phyloP scores from a whole-genome alignment of 2,888 invertebrate species.

The Tanytarsus gracilentus region DNA sequence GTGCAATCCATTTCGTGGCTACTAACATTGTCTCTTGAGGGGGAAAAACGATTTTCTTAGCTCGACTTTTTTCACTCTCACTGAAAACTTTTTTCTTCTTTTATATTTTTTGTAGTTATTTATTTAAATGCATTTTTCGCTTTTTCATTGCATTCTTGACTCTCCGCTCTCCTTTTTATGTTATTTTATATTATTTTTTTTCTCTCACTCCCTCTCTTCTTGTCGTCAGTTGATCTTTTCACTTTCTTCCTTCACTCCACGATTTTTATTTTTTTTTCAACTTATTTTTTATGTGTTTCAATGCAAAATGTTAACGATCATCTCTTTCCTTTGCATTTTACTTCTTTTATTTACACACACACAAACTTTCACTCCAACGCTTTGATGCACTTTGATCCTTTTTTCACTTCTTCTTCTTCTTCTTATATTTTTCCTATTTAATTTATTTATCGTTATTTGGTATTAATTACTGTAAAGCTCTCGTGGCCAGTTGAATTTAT shows the following conservation, averaged over 20 bases:
- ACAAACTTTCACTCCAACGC: background rate
- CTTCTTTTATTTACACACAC: too few relatives aligned
- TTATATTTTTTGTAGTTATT: too few relatives aligned
- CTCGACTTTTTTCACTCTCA: too few relatives aligned
- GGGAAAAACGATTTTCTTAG: too few relatives aligned
- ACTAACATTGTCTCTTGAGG: constrained; percentile 40
- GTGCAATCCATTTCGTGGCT: constrained; percentile 38
- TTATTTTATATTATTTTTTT: background rate
- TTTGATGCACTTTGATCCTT: background rate
- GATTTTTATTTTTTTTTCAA: too few relatives aligned
- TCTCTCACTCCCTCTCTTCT: background rate
- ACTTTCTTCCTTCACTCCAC: background rate
- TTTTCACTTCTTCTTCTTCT: too few relatives aligned
- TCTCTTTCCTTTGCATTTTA: background rate
- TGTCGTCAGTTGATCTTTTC: background rate
- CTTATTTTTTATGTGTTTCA: background rate
- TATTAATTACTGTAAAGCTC: too few relatives aligned
- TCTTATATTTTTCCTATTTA: too few relatives aligned
- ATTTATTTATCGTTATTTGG: too few relatives aligned
- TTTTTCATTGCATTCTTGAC: background rate
- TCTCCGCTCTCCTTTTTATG: background rate
- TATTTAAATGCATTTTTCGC: background rate
- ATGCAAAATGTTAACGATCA: background rate
- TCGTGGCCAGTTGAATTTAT: too few relatives aligned
- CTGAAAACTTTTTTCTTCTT: too few relatives aligned